Evolutionary conservation across 1,140 invertebrate species (phyloP).

Genomic region (Alviniconcha marisindica): DNA sequence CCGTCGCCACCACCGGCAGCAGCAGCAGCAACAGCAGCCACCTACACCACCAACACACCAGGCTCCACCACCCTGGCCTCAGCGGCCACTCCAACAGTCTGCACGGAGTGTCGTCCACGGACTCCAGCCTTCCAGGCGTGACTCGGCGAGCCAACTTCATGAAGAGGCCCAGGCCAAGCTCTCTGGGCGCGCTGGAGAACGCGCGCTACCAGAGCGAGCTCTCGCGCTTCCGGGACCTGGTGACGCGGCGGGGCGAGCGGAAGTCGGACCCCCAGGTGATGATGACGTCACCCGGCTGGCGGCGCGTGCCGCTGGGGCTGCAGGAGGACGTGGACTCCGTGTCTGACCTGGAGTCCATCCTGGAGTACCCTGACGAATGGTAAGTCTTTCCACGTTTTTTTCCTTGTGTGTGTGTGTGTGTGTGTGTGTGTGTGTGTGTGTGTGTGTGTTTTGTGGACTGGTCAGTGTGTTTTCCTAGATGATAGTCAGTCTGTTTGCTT

Average conservation of each 20-base stretch:
- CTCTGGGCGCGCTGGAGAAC: slow-evolving; percentile 39
- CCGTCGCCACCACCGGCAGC: not conserved
- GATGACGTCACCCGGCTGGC: slow-evolving; percentile 42
- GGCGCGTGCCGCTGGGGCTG: slow-evolving; percentile 29
- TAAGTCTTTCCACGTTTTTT: slow-evolving; percentile 8
- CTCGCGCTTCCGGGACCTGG: slow-evolving; percentile 48
- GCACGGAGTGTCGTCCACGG: not conserved
- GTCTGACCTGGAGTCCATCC: slow-evolving; percentile 60
- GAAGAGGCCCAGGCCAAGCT: slow-evolving; percentile 39
- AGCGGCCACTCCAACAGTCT: not conserved
- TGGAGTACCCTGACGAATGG: slow-evolving; percentile 55
- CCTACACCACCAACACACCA: not conserved
- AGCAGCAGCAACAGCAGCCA: slow-evolving; percentile 1
- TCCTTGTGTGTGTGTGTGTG: slow-evolving; percentile 8
- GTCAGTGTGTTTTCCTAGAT: too few species aligned
- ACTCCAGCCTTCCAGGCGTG: not conserved
- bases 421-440: slow-evolving; percentile 12
- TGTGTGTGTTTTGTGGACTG: too few species aligned
- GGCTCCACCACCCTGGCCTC: slow-evolving; percentile 26
- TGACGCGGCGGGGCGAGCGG: slow-evolving; percentile 40
- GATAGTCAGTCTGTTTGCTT: too few species aligned
- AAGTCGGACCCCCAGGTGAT: slow-evolving; percentile 54
- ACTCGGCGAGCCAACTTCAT: slow-evolving; percentile 31
- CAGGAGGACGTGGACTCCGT: slow-evolving; percentile 50
- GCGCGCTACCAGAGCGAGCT: slow-evolving; percentile 51